phyloP scores from a whole-genome alignment of 2,113 vertebrate genomes.

The Alces alces region DNA sequence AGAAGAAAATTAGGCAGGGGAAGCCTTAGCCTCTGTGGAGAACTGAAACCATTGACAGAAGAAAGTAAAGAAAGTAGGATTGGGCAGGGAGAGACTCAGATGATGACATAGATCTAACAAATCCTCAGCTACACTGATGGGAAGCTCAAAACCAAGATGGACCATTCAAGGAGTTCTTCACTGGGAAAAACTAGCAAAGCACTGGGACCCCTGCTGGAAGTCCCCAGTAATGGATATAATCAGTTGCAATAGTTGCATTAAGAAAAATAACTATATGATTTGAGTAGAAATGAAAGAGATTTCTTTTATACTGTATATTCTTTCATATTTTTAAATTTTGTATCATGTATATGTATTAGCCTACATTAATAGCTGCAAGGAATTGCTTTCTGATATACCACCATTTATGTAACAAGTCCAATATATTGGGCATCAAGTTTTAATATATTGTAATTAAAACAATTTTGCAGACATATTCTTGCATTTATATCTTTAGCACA shows the following conservation, averaged over 20 bases:
- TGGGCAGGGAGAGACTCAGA: not conserved
- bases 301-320: not conserved
- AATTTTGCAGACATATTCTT: not conserved
- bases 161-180: not conserved
- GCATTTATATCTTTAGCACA: not conserved
- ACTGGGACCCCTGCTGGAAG: not conserved
- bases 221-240: not conserved
- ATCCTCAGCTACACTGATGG: not conserved
- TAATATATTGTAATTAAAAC: not conserved
- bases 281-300: not conserved
- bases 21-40: not conserved
- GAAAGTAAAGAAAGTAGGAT: not conserved
- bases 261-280: not conserved
- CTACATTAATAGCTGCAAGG: not conserved
- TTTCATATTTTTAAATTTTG: not conserved
- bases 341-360: not conserved
- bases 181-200: not conserved
- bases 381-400: not conserved
- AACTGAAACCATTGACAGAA: not conserved
- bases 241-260: not conserved
- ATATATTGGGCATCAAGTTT: not conserved
- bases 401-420: not conserved
- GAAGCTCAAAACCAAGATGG: not conserved
- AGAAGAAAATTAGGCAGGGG: not conserved
- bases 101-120: not conserved